These are phyloP conservation scores for Rhinophrynus dorsalis DNA, from an alignment of 2,797 vertebrate genomes.

Conservation along the genomic window DNA sequence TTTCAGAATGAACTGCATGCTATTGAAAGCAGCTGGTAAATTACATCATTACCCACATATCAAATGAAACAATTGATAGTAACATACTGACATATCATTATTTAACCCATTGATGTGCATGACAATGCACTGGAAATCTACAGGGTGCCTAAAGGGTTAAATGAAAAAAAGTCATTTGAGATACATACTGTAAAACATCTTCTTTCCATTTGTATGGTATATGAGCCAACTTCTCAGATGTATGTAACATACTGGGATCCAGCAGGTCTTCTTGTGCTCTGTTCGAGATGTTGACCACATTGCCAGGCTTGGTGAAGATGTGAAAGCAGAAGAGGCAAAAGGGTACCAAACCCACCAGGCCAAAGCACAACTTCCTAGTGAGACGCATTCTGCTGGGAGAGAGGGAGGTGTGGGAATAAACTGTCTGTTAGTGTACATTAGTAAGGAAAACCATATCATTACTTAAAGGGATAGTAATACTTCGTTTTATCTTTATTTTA, in stretches of 20 bases:
- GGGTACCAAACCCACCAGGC: neutral
- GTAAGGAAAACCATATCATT: neutral
- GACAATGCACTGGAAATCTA: no score
- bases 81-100: no score
- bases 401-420: no score
- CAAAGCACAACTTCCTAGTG: neutral
- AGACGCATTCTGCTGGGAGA: constrained; percentile 27
- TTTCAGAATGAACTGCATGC: no score
- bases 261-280: constrained; percentile 6
- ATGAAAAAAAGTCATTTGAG: neutral
- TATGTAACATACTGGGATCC: constrained; percentile 5
- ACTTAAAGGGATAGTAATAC: no score
- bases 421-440: neutral
- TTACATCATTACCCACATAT: no score
- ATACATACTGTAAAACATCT: constrained; percentile 37
- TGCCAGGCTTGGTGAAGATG: constrained; percentile 19
- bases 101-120: no score
- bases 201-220: constrained; percentile 40
- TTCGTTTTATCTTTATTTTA: no score
- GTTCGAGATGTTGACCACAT: constrained; percentile 22
- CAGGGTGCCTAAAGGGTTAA: no score
- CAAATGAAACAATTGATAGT: no score
- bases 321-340: constrained; percentile 17
- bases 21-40: no score
- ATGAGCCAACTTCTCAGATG: constrained; percentile 22